These are phyloP conservation scores for Crax fasciolata DNA, from an alignment of 2,797 vertebrate species.

Conservation along the genomic window DNA sequence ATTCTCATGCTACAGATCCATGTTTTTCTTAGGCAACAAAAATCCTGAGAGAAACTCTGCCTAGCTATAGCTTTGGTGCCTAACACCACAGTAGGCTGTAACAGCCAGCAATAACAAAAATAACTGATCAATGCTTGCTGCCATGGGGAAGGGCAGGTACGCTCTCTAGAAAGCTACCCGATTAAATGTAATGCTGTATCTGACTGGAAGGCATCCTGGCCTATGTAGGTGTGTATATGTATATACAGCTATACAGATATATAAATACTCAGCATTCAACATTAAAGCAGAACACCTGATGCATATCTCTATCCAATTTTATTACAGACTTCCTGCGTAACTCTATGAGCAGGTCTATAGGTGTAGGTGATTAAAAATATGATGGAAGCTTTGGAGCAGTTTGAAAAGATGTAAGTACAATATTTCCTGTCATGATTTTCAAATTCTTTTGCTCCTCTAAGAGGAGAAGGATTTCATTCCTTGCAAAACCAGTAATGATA, in stretches of 20 bases:
- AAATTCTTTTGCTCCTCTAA: not conserved
- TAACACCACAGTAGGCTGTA: not conserved
- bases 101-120: not conserved
- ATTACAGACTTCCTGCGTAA: not conserved
- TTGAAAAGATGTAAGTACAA: not conserved
- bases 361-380: not conserved
- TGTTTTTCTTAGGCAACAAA: not conserved
- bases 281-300: not conserved
- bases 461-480: not conserved
- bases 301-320: not conserved
- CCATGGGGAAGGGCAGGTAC: not conserved
- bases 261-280: not conserved
- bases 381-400: not conserved
- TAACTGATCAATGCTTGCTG: not conserved
- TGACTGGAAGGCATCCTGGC: not conserved
- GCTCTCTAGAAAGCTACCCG: not conserved
- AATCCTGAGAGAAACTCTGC: not conserved
- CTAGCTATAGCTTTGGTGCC: not conserved
- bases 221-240: not conserved
- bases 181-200: not conserved
- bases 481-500: not conserved
- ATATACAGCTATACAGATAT: not conserved
- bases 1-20: not conserved
- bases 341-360: not conserved
- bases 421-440: not conserved